A percentile compares a stretch with the other conserved stretches of the same genome.
Conservation (phyloP, 2,797 vertebrate genomes). For the Malacoraja senta region DNA sequence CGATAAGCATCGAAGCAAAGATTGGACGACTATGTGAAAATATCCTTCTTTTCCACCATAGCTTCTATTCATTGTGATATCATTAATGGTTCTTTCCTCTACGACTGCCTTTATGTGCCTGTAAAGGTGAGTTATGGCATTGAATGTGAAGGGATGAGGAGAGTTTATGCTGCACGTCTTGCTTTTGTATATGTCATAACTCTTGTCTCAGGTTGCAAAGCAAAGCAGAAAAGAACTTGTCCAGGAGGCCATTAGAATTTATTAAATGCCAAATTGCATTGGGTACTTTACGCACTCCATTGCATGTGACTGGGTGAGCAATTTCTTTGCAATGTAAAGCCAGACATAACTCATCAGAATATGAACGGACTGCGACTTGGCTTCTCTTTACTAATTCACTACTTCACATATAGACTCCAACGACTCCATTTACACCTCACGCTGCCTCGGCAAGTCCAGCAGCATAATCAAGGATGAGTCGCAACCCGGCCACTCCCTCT, state of each 20-base stretch:
- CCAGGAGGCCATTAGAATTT: not conserved
- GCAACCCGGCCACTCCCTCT: too few relatives aligned
- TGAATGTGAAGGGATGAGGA: not conserved
- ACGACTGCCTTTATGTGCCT: not conserved
- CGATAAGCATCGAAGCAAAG: not conserved
- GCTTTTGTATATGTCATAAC: not conserved
- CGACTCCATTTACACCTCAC: too few relatives aligned
- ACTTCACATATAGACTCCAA: not conserved
- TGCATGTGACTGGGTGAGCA: not conserved
- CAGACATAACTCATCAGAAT: not conserved
- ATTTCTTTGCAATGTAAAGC: not conserved
- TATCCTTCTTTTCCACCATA: not conserved
- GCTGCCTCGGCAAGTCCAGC: too few relatives aligned
- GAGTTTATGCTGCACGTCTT: not conserved
- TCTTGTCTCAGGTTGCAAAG: not conserved
- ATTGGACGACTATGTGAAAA: not conserved
- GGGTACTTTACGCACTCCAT: not conserved
- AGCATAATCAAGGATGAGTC: too few relatives aligned
- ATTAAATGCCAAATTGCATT: not conserved
- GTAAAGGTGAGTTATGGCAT: not conserved
- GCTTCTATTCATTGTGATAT: not conserved
- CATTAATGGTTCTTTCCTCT: not conserved
- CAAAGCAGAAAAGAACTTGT: not conserved
- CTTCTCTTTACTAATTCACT: not conserved
- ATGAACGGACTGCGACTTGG: not conserved